These are phyloP conservation scores for Tetramorium bicarinatum DNA, from an alignment of 2,888 invertebrate genomes.

Conservation along the genomic window DNA sequence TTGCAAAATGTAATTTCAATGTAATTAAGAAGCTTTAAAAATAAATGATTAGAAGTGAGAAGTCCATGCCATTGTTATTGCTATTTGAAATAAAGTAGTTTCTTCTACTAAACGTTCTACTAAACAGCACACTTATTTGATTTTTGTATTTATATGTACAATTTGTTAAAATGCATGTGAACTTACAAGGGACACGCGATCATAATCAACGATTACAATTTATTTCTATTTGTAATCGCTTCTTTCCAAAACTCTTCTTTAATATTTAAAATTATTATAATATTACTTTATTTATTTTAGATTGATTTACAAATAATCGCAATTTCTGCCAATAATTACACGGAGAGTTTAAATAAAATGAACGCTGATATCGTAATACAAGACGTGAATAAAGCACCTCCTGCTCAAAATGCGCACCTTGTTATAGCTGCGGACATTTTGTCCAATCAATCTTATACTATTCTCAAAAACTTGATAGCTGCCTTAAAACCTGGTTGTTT, in stretches of 20 bases:
- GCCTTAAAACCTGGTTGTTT: conserved; percentile 91
- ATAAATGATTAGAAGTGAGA: background rate
- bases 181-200: background rate
- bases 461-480: conserved; percentile 88
- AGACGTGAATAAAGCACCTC: conserved; percentile 88
- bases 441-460: conserved; percentile 87
- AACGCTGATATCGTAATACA: conserved; percentile 90
- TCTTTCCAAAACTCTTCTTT: background rate
- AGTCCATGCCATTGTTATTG: background rate
- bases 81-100: background rate
- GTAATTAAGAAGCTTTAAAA: background rate
- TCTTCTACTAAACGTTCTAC: too few species aligned
- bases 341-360: conserved; percentile 88
- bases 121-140: background rate
- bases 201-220: background rate
- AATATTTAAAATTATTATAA: background rate
- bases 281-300: conserved; percentile 67
- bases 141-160: conserved; percentile 80
- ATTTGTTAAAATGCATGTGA: conserved; percentile 85
- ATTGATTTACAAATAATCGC: conserved; percentile 89
- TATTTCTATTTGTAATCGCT: background rate
- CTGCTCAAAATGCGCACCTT: conserved; percentile 91
- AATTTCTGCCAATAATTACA: conserved; percentile 88
- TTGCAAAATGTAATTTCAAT: background rate
- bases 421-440: conserved; percentile 90